Base-by-base conservation (phyloP, 2,113 vertebrate genomes). In the Tapirus terrestris region DNA sequence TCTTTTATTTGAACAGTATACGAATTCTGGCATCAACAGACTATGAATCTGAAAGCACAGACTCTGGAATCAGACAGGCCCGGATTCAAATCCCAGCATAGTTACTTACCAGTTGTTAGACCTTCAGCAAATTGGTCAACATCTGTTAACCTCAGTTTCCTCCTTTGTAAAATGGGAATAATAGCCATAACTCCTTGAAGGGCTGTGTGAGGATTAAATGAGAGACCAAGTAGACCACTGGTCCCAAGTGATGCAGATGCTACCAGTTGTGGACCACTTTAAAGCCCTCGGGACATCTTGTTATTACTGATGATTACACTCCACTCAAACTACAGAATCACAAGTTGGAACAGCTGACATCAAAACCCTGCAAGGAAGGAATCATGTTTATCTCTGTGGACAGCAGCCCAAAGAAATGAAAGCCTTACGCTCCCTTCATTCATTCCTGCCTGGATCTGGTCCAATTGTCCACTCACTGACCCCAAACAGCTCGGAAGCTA, bases 241-340 rank as follows among this genome's bases (percentile, higher is more conserved):
- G 29, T 76, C 65, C 81, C 12, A 53, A 33, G 36, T 23, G 45
- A 45, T 1, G 21, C 2, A 58, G 18, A 12, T 1, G 23, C 20
- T 5, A 6, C 53, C 2, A 8, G 31, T 8, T 0, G 0, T 0
- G 25, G 33, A n/a, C 31, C 7, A 6, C 1, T 27, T 8, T 45
- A 85, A 85, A 51, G 33, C n/a, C 76, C 12, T 39, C 2, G 33
- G 84, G 4, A n/a, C 11, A 1, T 65, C n/a, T 31, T 39, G 21
- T 20, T 39, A 45, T 58, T 33, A 67, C 43, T 72, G 56, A 33
- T 25, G 25, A 68, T 25, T 39, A 12, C 8, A 53, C 1, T 43
- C 68, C 1, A 36, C 33, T 63, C 25, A 3, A 51, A 56, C 53
- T 39, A 27, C 12, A 45, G 39, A 86, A 58, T 36, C 75, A 29